phyloP scores from a whole-genome alignment of 2,113 vertebrate genomes.

The Laticauda colubrina region DNA sequence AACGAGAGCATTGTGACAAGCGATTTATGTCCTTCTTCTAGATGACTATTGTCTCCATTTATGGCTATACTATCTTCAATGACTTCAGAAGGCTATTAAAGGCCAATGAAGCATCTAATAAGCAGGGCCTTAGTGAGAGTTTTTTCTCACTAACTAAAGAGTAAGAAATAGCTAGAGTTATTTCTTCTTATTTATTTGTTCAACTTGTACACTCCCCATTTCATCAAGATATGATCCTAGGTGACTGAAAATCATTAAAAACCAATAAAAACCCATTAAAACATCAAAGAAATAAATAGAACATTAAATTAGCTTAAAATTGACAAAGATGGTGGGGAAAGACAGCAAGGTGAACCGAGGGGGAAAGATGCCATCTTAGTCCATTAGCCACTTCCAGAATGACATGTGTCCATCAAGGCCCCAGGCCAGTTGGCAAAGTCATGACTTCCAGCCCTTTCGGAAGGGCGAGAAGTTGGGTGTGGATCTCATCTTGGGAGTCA shows the following conservation, averaged over 20 bases:
- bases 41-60: background rate
- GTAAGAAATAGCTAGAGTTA: background rate
- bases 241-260: background rate
- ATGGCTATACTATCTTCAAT: background rate
- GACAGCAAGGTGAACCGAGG: background rate
- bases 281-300: background rate
- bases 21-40: background rate
- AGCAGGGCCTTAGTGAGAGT: background rate
- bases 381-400: background rate
- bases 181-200: background rate
- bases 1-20: background rate
- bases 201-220: background rate
- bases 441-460: background rate
- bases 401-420: background rate
- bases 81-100: background rate
- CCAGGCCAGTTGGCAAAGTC: background rate
- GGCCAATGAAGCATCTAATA: background rate
- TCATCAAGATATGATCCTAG: background rate
- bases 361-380: background rate
- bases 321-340: background rate
- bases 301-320: background rate
- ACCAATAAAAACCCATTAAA: background rate
- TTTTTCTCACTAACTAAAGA: background rate
- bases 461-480: background rate
- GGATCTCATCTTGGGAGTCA: background rate